Base-by-base conservation (phyloP, 2,113 vertebrate genomes). In the Taurulus bubalis region DNA sequence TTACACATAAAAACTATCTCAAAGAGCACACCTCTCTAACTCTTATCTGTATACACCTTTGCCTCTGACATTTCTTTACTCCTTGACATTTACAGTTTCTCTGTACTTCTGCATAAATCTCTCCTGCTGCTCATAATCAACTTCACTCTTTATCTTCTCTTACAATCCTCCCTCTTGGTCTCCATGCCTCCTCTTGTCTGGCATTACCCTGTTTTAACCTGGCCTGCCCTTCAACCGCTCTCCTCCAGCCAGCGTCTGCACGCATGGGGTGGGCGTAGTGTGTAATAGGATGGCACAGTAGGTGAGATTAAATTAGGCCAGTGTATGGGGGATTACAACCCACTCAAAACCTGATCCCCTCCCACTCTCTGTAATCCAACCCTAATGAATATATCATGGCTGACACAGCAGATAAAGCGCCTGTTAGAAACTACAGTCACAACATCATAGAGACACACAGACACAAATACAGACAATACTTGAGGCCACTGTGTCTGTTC, bases 281-380 rank as follows among this genome's bases (percentile, higher is more conserved):
- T 91, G 90, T 92, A 95, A 94, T 88, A 89, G 84, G 89, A 93
- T 93, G 90, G 92, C 93, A 93, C 94, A 91, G 93, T 93, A 95
- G 93, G 94, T 94, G 91, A 92, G 91, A 95, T 95, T 95, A 94
- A 94, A 95, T 95, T 95, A 94, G 91, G 87, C 75, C 85, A 79
- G 89, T 94, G 92, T 93, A 92, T 94, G 82, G 90, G 30, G 94
- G 95, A 95, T 95, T 94, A 95, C 88, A 90, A 84, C 88, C 87
- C 91, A 91, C 93, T 92, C 89, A 77, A 90, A 92, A 84, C 78
- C 90, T 88, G 92, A 94, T 94, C 91, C 83, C 87, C 92, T 94
- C 92, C 92, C 85, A 90, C 89, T 80, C 85, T 53, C 70, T 75
- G 89, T 94, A 95, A 95, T 95, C 94, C 95, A 91, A 85, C 82